Base-by-base conservation (phyloP, 2,888 invertebrate genomes). In the Athetis lepigone region DNA sequence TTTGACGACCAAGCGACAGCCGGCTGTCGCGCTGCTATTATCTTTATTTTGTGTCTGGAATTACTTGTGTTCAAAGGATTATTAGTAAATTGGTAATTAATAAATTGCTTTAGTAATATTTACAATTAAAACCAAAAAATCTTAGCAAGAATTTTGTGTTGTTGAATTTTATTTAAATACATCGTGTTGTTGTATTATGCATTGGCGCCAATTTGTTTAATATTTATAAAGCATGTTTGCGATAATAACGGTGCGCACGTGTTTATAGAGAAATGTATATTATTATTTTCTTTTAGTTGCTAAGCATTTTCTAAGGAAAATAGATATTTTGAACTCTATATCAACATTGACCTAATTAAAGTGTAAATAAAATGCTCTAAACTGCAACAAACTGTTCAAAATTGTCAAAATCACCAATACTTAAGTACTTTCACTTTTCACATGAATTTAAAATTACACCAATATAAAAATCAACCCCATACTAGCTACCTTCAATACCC, bases 221-320 rank as follows among this genome's bases (percentile, higher is more conserved):
- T 65, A 51, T 66, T 57, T 65, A 47, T 50, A 27, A 54, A 51
- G 4, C n/a, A 18, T 50, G 25, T 47, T 40, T 16, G 40, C 51
- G 54, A 51, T 59, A 47, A 66, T 29, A 33, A 4, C 21, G 19
- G 23, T 23, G 13, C 51, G 60, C 51, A 59, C 60, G 56, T 33
- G 33, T 65, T 21, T 36, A 2, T 55, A 47, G 43, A 27, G 51
- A 46, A 55, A 27, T 56, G 13, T 13, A 29, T 18, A 23, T n/a
- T 5, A 42, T 40, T 63, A 46, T 54, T 4, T 27, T 27, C 25
- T 29, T 9, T 3, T n/a, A 18, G 27, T 52, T 23, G 13, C 27
- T 23, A 52, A 29, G 36, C 11, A 13, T 33, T 33, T 33, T 33
- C 4, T 25, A 25, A 25, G 11, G 13, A 11, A 3, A 33, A 29